Conservation (phyloP, 2,888 invertebrate genomes). For the Cataglyphis altisquamis region DNA sequence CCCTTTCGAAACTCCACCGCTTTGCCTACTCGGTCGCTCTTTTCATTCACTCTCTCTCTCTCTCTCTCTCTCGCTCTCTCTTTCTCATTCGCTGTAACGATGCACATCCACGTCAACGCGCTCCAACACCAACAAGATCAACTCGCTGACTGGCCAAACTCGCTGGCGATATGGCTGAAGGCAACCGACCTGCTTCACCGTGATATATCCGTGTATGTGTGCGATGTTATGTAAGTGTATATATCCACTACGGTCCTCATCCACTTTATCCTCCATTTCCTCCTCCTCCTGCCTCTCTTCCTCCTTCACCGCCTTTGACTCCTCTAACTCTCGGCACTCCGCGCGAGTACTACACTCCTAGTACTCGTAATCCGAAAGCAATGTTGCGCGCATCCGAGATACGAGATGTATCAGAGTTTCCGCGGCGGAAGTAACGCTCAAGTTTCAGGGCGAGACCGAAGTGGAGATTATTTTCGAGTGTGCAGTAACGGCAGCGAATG, state of each 20-base stretch:
- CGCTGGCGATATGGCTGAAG: conserved; percentile 73
- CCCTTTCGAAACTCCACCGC: conserved; percentile 54
- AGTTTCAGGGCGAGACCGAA: conserved; percentile 29
- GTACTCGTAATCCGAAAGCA: conserved; percentile 57
- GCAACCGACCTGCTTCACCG: conserved; percentile 70
- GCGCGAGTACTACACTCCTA: conserved; percentile 32
- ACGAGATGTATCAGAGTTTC: conserved; percentile 58
- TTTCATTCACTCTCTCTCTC: conserved; percentile 54
- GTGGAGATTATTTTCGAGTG: conserved; percentile 35
- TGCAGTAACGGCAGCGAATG: conserved; percentile 16
- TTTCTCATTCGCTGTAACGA: conserved; percentile 50
- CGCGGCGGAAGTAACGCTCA: conserved; percentile 47
- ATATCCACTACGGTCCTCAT: conserved; percentile 46
- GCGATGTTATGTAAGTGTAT: conserved; percentile 23
- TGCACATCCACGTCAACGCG: conserved; percentile 67
- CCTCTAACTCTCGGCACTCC: conserved; percentile 36
- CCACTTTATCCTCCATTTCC: conserved; percentile 39
- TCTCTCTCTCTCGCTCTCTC: conserved; percentile 48
- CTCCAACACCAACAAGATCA: conserved; percentile 62
- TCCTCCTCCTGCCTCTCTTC: not conserved
- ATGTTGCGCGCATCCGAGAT: conserved; percentile 49
- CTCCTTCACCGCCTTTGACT: conserved; percentile 34
- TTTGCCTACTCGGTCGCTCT: conserved; percentile 54
- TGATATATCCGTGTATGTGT: conserved; percentile 52
- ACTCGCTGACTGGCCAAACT: conserved; percentile 59